A percentile compares a stretch with the other conserved stretches of the same genome.
phyloP scores from a whole-genome alignment of 2,797 vertebrate species.

The Astyanax mexicanus region DNA sequence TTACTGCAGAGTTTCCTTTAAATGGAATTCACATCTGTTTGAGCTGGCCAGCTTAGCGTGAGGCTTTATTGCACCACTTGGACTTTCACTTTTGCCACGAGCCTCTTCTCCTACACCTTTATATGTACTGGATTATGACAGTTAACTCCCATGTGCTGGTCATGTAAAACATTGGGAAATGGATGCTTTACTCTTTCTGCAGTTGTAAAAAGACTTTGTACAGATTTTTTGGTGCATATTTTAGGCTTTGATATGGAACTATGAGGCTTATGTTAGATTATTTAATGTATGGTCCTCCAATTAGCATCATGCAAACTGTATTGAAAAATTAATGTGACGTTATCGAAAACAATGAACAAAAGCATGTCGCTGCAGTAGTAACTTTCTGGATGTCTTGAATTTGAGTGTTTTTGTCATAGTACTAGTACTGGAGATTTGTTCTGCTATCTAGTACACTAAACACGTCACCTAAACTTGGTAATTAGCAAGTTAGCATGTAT shows the following conservation, averaged over 20 bases:
- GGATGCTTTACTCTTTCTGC: neutral
- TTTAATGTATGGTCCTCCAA: too few species aligned
- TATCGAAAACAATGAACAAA: too few species aligned
- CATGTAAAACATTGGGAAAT: neutral
- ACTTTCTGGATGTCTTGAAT: too few species aligned
- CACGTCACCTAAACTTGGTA: neutral
- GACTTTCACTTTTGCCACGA: slow-evolving; percentile 28
- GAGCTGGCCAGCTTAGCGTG: neutral
- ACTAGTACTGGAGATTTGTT: too few species aligned
- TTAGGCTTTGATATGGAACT: too few species aligned
- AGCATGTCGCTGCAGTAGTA: too few species aligned
- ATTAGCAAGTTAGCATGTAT: too few species aligned
- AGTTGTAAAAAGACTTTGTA: neutral
- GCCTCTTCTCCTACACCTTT: neutral
- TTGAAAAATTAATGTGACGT: too few species aligned
- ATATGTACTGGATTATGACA: neutral
- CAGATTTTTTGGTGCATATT: too few species aligned
- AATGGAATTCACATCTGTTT: slow-evolving; percentile 17
- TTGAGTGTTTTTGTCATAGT: too few species aligned
- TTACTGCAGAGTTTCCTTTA: slow-evolving; percentile 10
- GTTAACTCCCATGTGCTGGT: neutral
- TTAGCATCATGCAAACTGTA: neutral
- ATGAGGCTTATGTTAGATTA: too few species aligned
- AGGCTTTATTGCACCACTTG: neutral
- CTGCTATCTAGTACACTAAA: too few species aligned